These are phyloP conservation scores for Blennius ocellaris DNA, from an alignment of 2,113 vertebrate genomes.

Conservation along the genomic window DNA sequence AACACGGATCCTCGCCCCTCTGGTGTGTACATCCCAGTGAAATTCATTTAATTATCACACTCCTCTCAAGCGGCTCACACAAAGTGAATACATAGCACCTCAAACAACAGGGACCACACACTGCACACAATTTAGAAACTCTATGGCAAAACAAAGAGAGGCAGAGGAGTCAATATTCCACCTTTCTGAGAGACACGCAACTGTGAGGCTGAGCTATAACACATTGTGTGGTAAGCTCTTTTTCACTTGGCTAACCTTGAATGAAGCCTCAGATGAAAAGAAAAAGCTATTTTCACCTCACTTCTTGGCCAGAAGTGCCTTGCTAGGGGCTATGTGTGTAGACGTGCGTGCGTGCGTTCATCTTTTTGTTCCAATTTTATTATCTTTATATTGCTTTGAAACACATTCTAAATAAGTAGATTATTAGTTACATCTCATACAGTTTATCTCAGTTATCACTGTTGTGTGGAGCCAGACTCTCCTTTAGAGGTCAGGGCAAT, in stretches of 20 bases:
- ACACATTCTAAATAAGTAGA: no score
- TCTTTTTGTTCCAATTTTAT: no score
- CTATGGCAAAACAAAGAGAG: constrained; percentile 51
- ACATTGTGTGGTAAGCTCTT: constrained; percentile 67
- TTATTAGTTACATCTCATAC: no score
- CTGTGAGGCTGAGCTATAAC: constrained; percentile 64
- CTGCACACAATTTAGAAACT: constrained; percentile 39
- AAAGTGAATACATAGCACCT: constrained; percentile 40
- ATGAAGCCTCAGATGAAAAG: constrained; percentile 83
- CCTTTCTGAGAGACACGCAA: constrained; percentile 54
- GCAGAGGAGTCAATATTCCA: constrained; percentile 67
- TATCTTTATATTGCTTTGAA: no score
- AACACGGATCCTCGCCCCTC: constrained; percentile 23
- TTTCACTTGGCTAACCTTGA: constrained; percentile 84
- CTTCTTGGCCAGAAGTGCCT: constrained; percentile 73
- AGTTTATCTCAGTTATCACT: no score
- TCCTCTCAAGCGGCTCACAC: constrained; percentile 18
- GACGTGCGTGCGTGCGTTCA: constrained; percentile 5
- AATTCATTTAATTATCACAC: constrained; percentile 64
- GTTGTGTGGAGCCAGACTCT: no score
- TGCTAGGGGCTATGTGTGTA: constrained; percentile 20
- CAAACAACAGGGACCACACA: constrained; percentile 41
- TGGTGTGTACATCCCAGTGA: constrained; percentile 28
- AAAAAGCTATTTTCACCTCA: constrained; percentile 85
- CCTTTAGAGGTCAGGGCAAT: no score